Percentiles rank a stretch among this genome's conserved stretches.
Conservation (phyloP, 1,140 invertebrate genomes). For the Calycopis cecrops region DNA sequence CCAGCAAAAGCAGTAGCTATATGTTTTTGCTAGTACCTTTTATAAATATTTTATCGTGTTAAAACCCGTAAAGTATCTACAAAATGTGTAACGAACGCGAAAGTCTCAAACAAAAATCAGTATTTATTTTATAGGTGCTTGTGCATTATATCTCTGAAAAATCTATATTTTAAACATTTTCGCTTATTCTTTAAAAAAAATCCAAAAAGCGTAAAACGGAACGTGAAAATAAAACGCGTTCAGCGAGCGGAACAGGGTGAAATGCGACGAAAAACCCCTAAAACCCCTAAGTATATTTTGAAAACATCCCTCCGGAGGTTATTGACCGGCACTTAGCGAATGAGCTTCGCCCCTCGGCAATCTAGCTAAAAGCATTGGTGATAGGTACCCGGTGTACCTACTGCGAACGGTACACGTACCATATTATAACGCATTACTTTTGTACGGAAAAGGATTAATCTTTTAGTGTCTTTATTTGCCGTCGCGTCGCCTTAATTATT, state of each 20-base stretch:
- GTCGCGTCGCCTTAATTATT: too few species aligned
- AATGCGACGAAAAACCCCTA: constrained; percentile 22
- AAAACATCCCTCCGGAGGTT: constrained; percentile 32
- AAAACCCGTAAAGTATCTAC: too few species aligned
- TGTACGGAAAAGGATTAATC: constrained; percentile 5
- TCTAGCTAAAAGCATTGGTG: constrained; percentile 44
- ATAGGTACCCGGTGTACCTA: constrained; percentile 17
- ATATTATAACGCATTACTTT: constrained; percentile 6
- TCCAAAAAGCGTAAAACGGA: constrained; percentile 33
- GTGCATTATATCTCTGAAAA: too few species aligned
- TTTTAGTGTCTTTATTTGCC: background rate
- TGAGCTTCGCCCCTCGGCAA: constrained; percentile 37
- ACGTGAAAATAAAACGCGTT: constrained; percentile 24
- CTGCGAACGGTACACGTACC: constrained; percentile 1
- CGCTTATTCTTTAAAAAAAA: constrained; percentile 1
- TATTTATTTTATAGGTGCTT: too few species aligned
- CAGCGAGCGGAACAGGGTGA: constrained; percentile 19
- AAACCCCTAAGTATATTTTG: constrained; percentile 41
- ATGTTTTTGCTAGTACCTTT: too few species aligned
- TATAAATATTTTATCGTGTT: too few species aligned
- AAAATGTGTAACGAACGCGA: too few species aligned
- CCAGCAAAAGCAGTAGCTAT: too few species aligned
- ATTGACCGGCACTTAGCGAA: constrained; percentile 47
- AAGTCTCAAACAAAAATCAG: too few species aligned
- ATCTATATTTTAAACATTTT: too few species aligned